Percentiles rank a stretch among this genome's conserved stretches.
Evolutionary conservation across 2,888 invertebrate species (phyloP).

Genomic region (Aromia moschata): DNA sequence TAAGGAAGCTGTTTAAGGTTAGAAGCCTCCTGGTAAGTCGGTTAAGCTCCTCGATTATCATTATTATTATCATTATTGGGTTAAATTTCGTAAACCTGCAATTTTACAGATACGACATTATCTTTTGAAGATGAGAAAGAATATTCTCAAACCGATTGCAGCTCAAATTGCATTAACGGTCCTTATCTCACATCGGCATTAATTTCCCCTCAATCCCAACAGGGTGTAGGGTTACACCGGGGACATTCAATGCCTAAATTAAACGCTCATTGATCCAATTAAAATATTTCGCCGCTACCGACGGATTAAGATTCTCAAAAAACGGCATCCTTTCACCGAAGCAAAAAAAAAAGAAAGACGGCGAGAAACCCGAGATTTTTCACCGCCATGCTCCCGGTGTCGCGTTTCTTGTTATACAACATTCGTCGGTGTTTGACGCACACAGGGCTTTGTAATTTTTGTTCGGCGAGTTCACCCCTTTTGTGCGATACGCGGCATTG

Average conservation of each 20-base stretch:
- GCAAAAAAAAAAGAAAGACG: conserved; percentile 7
- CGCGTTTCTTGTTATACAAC: conserved; percentile 45
- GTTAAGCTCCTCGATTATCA: too few relatives aligned
- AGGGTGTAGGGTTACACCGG: conserved; percentile 7
- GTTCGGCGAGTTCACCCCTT: conserved; percentile 39
- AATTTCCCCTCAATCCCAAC: too few relatives aligned
- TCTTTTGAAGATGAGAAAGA: too few relatives aligned
- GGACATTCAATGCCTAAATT: conserved; percentile 14
- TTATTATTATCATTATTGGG: too few relatives aligned
- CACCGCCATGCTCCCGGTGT: conserved; percentile 24
- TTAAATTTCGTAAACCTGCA: too few relatives aligned
- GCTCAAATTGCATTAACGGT: too few relatives aligned
- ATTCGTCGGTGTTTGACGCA: conserved; percentile 48
- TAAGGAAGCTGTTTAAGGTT: too few relatives aligned
- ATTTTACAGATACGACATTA: too few relatives aligned
- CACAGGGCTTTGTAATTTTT: conserved; percentile 40
- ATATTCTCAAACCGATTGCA: too few relatives aligned
- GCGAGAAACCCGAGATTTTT: conserved; percentile 34
- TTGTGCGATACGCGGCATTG: conserved; percentile 36
- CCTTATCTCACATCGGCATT: background rate
- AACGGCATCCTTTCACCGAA: conserved; percentile 19
- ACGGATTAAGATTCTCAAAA: conserved; percentile 14
- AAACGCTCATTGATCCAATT: conserved; percentile 18
- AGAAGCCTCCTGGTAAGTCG: too few relatives aligned
- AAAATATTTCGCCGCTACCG: conserved; percentile 17